Evolutionary conservation across 1,140 invertebrate genomes (phyloP), one percentile per base, ranked within the genome.

Genomic region (Apis dorsata): DNA sequence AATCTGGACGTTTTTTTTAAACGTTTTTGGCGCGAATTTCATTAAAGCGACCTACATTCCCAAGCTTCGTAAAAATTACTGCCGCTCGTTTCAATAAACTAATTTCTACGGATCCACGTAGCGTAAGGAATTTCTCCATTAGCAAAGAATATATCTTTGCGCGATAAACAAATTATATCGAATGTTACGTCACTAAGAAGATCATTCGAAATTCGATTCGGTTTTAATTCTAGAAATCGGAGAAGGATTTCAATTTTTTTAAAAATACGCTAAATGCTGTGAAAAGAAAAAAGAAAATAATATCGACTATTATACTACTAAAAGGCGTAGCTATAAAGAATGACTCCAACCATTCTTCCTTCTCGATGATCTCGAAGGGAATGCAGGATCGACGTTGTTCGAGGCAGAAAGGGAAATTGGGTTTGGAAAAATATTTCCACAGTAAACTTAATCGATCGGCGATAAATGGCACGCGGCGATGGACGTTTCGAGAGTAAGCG

Each of bases 1-100:
- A 51, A 84, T 28, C 85, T 62, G 77, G 74, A 84, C 77, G 78
- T 88, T 88, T 88, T 85, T 82, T 44, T 44, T 44, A 88, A 88
- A 81, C 80, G 86, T 79, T 81, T 79, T 81, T 75, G 15, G 66
- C 60, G 86, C 55, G 82, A 87, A 88, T 87, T 88, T 88, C 86
- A 88, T 88, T 88, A 87, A 85, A 83, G 84, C 83, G 63, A 24
- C 73, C 82, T 70, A 62, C 79, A 84, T 86, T 76, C 79, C 65
- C 21, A 34, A 34, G 60, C 70, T 24, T 21, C 79, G 24, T 80
- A 80, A 80, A 80, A 80, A 80, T 80, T 73, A 80, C 70, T 51
- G 21, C n/a, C 59, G 51, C 60, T 34, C 13, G 15, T n/a, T 21
- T 70, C 66, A 81, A 81, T 81, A 66, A 75, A 81, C 79, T 81